Conservation (phyloP, 2,888 invertebrate species). For the Geophilus truncorum region DNA sequence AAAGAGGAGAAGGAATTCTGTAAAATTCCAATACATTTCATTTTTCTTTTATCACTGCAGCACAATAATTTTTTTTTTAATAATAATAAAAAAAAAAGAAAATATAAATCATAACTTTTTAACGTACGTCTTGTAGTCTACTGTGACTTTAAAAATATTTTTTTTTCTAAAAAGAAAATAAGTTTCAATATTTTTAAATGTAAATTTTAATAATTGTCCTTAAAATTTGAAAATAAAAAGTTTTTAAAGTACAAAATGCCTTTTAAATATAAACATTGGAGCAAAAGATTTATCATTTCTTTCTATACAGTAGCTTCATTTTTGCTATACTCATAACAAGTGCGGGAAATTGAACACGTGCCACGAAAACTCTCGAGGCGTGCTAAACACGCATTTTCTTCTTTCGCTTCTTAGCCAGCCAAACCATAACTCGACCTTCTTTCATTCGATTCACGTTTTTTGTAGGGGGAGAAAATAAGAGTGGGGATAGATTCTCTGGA, state of each 20-base stretch:
- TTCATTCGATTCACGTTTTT: background rate
- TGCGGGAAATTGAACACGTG: background rate
- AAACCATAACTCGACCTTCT: background rate
- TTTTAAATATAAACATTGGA: too few species aligned
- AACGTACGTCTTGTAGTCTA: too few species aligned
- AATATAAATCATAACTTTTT: background rate
- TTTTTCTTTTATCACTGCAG: background rate
- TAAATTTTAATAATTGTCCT: too few species aligned
- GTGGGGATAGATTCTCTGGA: background rate
- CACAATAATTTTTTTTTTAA: background rate
- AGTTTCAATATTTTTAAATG: background rate
- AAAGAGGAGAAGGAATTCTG: too few species aligned
- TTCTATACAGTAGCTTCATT: background rate
- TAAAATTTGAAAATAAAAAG: too few species aligned
- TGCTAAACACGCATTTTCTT: background rate
- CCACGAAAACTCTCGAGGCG: background rate
- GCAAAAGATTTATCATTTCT: background rate
- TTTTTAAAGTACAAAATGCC: too few species aligned
- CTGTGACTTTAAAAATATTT: too few species aligned
- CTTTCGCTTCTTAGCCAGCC: background rate
- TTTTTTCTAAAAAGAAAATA: background rate
- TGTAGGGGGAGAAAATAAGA: background rate
- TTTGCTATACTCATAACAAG: background rate
- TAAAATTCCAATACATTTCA: background rate
- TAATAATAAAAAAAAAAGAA: background rate